Conservation (phyloP, 2,113 vertebrate species). For the Butorides virescens region DNA sequence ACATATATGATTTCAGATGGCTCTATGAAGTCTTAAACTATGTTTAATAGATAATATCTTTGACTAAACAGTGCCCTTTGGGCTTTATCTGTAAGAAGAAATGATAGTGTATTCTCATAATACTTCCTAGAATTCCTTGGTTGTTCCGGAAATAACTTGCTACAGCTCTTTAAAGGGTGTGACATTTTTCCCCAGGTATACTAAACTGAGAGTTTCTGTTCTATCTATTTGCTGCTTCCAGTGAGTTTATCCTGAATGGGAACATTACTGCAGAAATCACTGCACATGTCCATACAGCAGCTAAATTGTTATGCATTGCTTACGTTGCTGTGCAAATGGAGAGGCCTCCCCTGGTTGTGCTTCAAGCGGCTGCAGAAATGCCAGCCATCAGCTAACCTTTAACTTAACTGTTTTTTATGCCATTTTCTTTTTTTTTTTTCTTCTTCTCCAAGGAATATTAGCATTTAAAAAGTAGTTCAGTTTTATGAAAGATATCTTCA, state of each 20-base stretch:
- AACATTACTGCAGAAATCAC: not conserved
- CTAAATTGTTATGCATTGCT: not conserved
- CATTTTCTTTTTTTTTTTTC: not conserved
- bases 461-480: not conserved
- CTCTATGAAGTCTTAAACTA: not conserved
- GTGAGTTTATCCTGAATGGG: not conserved
- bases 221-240: not conserved
- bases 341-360: not conserved
- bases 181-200: not conserved
- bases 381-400: not conserved
- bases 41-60: not conserved
- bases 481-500: not conserved
- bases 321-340: not conserved
- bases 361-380: not conserved
- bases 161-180: not conserved
- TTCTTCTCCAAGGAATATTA: not conserved
- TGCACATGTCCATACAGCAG: too few species aligned
- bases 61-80: not conserved
- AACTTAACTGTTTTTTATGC: not conserved
- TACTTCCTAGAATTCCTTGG: not conserved
- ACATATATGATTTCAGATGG: not conserved
- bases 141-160: not conserved
- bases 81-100: not conserved
- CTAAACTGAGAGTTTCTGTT: not conserved
- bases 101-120: not conserved